A percentile compares a stretch with the other conserved stretches of the same genome.
These are phyloP conservation scores for Promerops cafer DNA, from an alignment of 2,113 vertebrate species.

Conservation along the genomic window DNA sequence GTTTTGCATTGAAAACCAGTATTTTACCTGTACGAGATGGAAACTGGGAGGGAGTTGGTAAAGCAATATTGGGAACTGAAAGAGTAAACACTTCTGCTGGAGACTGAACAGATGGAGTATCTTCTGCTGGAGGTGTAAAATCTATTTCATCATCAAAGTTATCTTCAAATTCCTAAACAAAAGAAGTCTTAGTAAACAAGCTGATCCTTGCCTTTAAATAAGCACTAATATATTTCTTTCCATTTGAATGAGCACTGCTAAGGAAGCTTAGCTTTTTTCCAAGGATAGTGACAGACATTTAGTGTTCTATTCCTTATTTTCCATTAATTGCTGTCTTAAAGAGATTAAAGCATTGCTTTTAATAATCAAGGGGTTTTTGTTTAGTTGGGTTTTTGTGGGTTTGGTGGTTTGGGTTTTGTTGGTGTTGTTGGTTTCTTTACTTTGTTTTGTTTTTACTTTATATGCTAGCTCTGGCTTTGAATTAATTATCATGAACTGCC, in stretches of 20 bases:
- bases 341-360: not conserved
- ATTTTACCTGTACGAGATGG: constrained; percentile 82
- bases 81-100: constrained; percentile 95
- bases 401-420: not conserved
- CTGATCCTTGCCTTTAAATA: not conserved
- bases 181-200: not conserved
- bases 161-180: constrained; percentile 93
- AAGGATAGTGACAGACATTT: not conserved
- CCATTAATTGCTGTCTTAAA: not conserved
- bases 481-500: not conserved
- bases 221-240: not conserved
- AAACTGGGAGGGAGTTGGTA: constrained; percentile 87
- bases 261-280: not conserved
- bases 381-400: not conserved
- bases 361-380: not conserved
- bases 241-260: not conserved
- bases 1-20: not conserved
- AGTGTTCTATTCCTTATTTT: not conserved
- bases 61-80: constrained; percentile 83
- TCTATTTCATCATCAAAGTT: constrained; percentile 97
- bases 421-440: not conserved
- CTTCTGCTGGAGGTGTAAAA: constrained; percentile 96
- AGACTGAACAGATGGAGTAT: constrained; percentile 92
- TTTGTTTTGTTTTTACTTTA: not conserved
- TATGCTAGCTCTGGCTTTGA: not conserved